Conservation (phyloP, 2,888 invertebrate species). For the Idaea straminata region DNA sequence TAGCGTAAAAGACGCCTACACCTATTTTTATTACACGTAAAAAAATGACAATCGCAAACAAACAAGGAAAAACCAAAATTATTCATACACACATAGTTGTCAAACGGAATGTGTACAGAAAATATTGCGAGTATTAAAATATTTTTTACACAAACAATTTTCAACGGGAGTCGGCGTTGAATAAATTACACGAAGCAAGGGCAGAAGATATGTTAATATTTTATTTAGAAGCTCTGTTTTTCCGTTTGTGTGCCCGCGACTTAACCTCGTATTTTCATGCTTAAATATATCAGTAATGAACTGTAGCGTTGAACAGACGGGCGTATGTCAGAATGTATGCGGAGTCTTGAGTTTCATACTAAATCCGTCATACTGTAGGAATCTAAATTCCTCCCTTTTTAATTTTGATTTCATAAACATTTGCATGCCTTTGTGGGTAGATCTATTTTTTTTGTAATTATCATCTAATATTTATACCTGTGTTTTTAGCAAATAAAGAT, state of each 20-base stretch:
- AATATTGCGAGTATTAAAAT: conserved; percentile 33
- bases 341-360: background rate
- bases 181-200: conserved; percentile 49
- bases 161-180: conserved; percentile 43
- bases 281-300: background rate
- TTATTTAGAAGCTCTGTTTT: conserved; percentile 48
- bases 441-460: too few species aligned
- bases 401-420: too few species aligned
- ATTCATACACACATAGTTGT: conserved; percentile 24
- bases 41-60: background rate
- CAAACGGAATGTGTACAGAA: conserved; percentile 23
- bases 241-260: conserved; percentile 30
- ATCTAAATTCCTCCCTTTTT: too few species aligned
- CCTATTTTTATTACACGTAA: background rate
- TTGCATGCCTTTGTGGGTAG: too few species aligned
- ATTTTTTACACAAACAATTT: conserved; percentile 54
- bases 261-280: conserved; percentile 2
- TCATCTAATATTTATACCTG: too few species aligned
- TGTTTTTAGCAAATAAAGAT: too few species aligned
- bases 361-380: too few species aligned
- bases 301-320: background rate
- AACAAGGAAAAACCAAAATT: conserved; percentile 12
- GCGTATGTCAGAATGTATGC: background rate
- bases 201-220: conserved; percentile 57
- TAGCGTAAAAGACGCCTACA: background rate